These are phyloP conservation scores for Lucinisca nassula DNA, from an alignment of 2,888 invertebrate genomes.

Conservation along the genomic window DNA sequence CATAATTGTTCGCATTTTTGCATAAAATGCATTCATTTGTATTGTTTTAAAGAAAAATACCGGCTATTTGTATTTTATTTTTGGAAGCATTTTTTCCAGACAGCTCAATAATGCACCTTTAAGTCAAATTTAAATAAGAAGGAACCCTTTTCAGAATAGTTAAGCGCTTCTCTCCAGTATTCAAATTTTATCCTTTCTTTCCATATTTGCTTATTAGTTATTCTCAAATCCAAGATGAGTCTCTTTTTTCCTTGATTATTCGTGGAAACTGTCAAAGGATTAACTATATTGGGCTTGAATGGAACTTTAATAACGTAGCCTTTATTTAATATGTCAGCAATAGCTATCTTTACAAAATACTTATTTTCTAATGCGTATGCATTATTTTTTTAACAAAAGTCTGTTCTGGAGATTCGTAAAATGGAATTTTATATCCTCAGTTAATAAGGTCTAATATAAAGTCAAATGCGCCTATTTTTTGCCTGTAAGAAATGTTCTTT, in stretches of 20 bases:
- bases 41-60: too few species aligned
- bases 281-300: background rate
- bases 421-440: background rate
- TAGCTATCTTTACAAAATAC: background rate
- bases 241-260: too few species aligned
- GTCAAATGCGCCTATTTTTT: background rate
- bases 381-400: background rate
- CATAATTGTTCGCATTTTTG: too few species aligned
- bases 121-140: conserved; percentile 44
- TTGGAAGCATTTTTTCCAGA: too few species aligned
- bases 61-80: too few species aligned
- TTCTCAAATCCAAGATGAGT: background rate
- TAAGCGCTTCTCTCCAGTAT: conserved; percentile 48
- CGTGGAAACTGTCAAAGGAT: background rate
- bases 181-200: conserved; percentile 22
- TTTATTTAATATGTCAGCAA: background rate
- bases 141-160: conserved; percentile 37
- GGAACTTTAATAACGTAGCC: background rate
- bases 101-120: too few species aligned
- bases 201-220: background rate
- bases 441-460: background rate
- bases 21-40: too few species aligned
- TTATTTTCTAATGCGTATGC: background rate
- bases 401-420: background rate
- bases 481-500: too few species aligned